phyloP scores from a whole-genome alignment of 2,888 invertebrate species.

The Mythimna pallens region DNA sequence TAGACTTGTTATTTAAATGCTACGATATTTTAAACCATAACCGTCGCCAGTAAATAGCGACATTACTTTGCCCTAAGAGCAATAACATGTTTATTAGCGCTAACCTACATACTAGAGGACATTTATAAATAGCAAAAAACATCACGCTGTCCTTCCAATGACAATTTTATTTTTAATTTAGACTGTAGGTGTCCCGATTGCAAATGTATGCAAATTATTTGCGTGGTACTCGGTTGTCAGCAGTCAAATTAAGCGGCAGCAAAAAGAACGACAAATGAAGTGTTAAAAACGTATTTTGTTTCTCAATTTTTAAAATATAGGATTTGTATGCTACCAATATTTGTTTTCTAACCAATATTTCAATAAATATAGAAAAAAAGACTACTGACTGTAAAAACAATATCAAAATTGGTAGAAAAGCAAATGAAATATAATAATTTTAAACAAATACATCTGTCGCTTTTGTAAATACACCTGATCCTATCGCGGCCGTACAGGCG shows the following conservation, averaged over 20 bases:
- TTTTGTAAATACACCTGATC: no score
- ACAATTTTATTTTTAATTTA: constrained; percentile 76
- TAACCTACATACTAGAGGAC: constrained; percentile 45
- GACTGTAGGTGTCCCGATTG: constrained; percentile 71
- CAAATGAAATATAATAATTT: no score
- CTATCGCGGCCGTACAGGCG: no score
- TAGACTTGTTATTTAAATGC: constrained; percentile 20
- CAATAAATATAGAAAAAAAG: no score
- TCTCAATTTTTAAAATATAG: constrained; percentile 37
- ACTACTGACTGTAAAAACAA: no score
- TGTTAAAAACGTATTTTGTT: constrained; percentile 70
- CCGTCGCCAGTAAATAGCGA: constrained; percentile 15
- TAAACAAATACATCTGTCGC: no score
- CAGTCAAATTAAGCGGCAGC: constrained; percentile 81
- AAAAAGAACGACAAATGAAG: constrained; percentile 76
- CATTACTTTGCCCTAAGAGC: constrained; percentile 30
- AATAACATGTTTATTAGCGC: constrained; percentile 43
- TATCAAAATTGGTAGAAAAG: no score
- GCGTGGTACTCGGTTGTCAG: constrained; percentile 76
- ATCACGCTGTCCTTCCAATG: constrained; percentile 54
- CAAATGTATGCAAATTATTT: constrained; percentile 85
- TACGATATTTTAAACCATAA: constrained; percentile 34
- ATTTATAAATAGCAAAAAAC: constrained; percentile 54
- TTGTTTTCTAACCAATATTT: no score
- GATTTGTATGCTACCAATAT: no score